Percentiles rank a stretch among this genome's conserved stretches.
These are phyloP conservation scores for Gobio occitaniae DNA, from an alignment of 2,797 vertebrate genomes.

Conservation along the genomic window DNA sequence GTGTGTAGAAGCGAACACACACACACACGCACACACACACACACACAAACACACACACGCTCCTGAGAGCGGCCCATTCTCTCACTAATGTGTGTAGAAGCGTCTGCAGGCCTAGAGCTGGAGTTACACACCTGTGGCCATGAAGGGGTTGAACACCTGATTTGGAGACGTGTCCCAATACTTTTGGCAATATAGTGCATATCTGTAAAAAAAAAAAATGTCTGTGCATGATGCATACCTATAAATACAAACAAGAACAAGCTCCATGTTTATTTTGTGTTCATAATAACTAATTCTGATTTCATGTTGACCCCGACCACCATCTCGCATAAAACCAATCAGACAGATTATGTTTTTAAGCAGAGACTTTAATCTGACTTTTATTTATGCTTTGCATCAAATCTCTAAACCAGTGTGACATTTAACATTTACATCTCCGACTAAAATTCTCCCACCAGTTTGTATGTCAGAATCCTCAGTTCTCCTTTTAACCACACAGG, in stretches of 20 bases:
- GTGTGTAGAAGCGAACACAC: no score
- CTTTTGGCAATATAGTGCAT: neutral
- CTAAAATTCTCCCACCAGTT: neutral
- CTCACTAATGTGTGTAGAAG: no score
- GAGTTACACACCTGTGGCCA: no score
- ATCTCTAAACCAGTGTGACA: neutral
- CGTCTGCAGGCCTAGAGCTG: no score
- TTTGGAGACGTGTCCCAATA: no score
- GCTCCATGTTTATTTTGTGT: neutral
- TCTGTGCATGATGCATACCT: neutral
- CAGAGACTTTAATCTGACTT: neutral
- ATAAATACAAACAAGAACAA: neutral
- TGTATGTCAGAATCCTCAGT: neutral
- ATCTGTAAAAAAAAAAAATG: neutral
- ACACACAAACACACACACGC: no score
- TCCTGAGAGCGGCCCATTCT: no score
- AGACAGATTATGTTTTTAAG: neutral
- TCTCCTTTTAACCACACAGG: neutral
- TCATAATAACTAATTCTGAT: neutral
- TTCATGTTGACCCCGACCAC: neutral
- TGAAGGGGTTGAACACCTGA: no score
- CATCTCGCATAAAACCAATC: neutral
- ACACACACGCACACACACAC: no score
- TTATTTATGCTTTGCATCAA: neutral
- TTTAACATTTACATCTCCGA: neutral